phyloP scores from a whole-genome alignment of 1,140 invertebrate genomes.

The Meloidogyne chitwoodi region DNA sequence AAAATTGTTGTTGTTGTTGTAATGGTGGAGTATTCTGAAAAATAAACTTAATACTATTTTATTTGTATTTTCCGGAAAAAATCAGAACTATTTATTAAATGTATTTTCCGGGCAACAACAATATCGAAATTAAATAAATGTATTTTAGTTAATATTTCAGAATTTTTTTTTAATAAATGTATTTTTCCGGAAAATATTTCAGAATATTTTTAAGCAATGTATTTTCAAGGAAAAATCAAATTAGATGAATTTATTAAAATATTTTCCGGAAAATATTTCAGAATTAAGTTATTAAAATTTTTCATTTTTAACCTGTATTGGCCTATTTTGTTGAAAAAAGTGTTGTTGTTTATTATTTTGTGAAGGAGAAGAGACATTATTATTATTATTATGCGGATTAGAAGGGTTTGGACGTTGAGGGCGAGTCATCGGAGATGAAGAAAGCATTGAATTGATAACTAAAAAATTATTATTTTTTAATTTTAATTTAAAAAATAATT shows the following conservation, averaged over 20 bases:
- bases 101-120: background rate
- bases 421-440: background rate
- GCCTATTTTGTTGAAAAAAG: background rate
- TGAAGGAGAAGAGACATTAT: background rate
- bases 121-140: too few relatives aligned
- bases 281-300: background rate
- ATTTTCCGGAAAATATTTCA: background rate
- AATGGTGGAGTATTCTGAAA: constrained; percentile 1
- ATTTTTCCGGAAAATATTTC: background rate
- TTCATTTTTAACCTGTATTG: background rate
- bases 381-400: background rate
- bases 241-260: background rate
- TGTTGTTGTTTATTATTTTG: background rate
- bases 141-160: too few relatives aligned
- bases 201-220: background rate
- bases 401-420: background rate
- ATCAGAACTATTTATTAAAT: too few relatives aligned
- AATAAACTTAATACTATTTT: background rate
- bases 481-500: too few relatives aligned
- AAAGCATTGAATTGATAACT: background rate
- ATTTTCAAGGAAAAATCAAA: too few relatives aligned
- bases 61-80: background rate
- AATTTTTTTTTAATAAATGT: too few relatives aligned
- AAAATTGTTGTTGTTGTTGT: constrained; percentile 6
- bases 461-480: background rate